A percentile compares a stretch with the other conserved stretches of the same genome.
phyloP scores from a whole-genome alignment of 1,140 invertebrate species.

The Lethrus apterus region DNA sequence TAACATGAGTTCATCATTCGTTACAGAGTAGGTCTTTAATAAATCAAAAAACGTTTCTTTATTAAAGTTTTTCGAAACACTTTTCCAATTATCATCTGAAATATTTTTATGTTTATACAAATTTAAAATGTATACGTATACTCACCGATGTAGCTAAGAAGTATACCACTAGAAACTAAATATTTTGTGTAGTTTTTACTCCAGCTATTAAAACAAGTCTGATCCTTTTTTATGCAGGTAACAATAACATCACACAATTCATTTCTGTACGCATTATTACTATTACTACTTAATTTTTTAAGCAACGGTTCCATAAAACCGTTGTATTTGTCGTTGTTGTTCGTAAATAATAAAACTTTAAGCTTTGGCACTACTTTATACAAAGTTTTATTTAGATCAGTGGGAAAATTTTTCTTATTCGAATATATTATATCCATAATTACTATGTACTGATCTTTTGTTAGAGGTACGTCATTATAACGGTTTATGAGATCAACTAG shows the following conservation, averaged over 20 bases:
- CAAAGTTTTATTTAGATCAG: constrained; percentile 30
- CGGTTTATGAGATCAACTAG: constrained; percentile 54
- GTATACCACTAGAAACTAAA: constrained; percentile 42
- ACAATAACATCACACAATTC: constrained; percentile 42
- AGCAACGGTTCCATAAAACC: constrained; percentile 44
- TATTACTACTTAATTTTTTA: constrained; percentile 39
- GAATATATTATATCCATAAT: constrained; percentile 30
- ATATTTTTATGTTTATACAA: no score
- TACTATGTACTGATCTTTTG: constrained; percentile 30
- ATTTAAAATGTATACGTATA: constrained; percentile 14
- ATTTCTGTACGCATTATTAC: constrained; percentile 37
- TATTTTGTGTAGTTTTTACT: constrained; percentile 48
- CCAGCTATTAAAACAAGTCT: constrained; percentile 48
- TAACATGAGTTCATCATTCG: constrained; percentile 28
- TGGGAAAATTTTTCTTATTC: constrained; percentile 33
- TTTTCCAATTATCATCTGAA: constrained; percentile 22
- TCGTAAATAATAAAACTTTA: constrained; percentile 33
- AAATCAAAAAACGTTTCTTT: constrained; percentile 24
- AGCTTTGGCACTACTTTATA: constrained; percentile 39
- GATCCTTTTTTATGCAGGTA: constrained; percentile 44
- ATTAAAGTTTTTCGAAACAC: constrained; percentile 15
- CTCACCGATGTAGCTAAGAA: constrained; percentile 46
- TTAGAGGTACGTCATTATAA: constrained; percentile 19
- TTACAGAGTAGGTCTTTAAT: constrained; percentile 22
- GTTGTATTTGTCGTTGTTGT: constrained; percentile 31